Evolutionary conservation across 2,797 vertebrate genomes (phyloP), one percentile per base, ranked within the genome.

Genomic region (Sparidentex hasta): DNA sequence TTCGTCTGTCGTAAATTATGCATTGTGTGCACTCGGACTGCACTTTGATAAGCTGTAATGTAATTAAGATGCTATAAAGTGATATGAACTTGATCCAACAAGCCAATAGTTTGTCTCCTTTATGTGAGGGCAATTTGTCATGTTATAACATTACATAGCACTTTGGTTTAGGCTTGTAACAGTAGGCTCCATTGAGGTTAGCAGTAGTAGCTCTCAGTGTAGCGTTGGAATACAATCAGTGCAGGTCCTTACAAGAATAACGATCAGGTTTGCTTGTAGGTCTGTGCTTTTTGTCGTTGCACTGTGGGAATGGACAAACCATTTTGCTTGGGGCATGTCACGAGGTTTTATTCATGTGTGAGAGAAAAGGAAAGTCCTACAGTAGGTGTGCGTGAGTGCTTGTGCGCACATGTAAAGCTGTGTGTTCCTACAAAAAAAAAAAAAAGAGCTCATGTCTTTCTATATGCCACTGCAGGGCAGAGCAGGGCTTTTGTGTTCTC

Each of bases 341-440:
- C 52, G 64, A 71, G 72, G 55, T 76, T 83, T 57, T 18, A 21
- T 65, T 7, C 72, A 44, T 55, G 71, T 27, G 62, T 51, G 54
- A 66, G 46, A 82, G 75, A 61, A 79, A 67, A 51, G 66, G 76
- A 86, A 86, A 77, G 70, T 73, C 11, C 0, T 43, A 13, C 14
- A 54, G 62, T 67, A 73, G 81, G 85, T 72, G 88, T 83, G 84
- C 51, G 58, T 72, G 25, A 61, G 25, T 78, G 68, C 84, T 57
- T 90, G 91, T 89, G 73, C 0, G 44, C 74, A 90, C 84, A 70
- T 80, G 87, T 69, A 73, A 46, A 48, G 69, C 48, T 76, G 58
- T 71, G 55, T 64, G 47, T 54, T 47, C 51, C 59, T 58, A 20
- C 17, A 43, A 76, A 67, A 51, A 20, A 75, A 62, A n/a, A n/a